A percentile compares a stretch with the other conserved stretches of the same genome.
phyloP scores from a whole-genome alignment of 2,888 invertebrate genomes.

The Helicoverpa assulta region DNA sequence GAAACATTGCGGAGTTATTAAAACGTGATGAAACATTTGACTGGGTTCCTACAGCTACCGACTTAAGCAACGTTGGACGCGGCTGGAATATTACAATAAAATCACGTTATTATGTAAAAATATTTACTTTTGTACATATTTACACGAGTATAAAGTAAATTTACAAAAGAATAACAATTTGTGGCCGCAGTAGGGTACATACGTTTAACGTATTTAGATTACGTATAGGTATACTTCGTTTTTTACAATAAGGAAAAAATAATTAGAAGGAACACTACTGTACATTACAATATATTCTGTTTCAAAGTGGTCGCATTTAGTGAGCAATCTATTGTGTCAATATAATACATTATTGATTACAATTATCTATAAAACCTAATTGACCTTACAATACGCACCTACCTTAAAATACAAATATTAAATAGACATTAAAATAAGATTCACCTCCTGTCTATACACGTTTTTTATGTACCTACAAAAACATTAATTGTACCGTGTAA shows the following conservation, averaged over 20 bases:
- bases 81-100: conserved; percentile 49
- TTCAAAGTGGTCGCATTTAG: conserved; percentile 51
- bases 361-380: conserved; percentile 57
- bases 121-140: conserved; percentile 87
- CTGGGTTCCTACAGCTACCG: conserved; percentile 27
- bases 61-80: conserved; percentile 15
- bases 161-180: conserved; percentile 60
- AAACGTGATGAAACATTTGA: conserved; percentile 52
- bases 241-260: conserved; percentile 27
- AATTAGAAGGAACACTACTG: conserved; percentile 15
- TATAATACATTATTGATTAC: conserved; percentile 43
- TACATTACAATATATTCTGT: conserved; percentile 30
- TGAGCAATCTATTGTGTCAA: conserved; percentile 61
- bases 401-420: conserved; percentile 55
- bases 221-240: conserved; percentile 47
- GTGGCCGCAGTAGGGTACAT: conserved; percentile 53
- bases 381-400: conserved; percentile 50
- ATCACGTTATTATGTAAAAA: conserved; percentile 77
- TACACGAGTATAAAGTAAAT: conserved; percentile 70
- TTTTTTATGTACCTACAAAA: conserved; percentile 69
- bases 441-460: conserved; percentile 67
- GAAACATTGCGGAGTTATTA: conserved; percentile 63
- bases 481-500: conserved; percentile 70
- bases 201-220: conserved; percentile 55
- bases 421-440: conserved; percentile 59